These are phyloP conservation scores for Imbricaverruca yamaguchii DNA, from an alignment of 2,888 invertebrate genomes.

Conservation along the genomic window DNA sequence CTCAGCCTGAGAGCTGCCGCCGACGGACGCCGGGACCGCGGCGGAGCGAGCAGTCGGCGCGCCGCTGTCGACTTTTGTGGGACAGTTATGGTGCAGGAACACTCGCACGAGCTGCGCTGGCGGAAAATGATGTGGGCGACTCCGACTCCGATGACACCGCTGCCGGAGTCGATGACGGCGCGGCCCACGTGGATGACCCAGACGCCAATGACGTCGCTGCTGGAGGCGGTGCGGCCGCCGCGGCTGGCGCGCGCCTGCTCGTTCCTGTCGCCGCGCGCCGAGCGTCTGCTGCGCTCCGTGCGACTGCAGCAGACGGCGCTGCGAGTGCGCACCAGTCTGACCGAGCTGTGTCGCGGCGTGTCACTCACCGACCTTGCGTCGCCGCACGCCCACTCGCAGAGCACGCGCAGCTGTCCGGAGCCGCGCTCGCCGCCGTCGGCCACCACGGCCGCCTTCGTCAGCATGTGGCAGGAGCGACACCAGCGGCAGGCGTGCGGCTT, in stretches of 20 bases:
- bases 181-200: too few species aligned
- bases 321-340: conserved; percentile 15
- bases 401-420: conserved; percentile 9
- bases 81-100: too few species aligned
- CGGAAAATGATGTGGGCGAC: too few species aligned
- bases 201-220: background rate
- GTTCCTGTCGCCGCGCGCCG: conserved; percentile 19
- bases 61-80: too few species aligned
- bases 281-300: conserved; percentile 20
- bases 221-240: background rate
- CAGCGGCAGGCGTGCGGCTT: conserved; percentile 48
- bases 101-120: too few species aligned
- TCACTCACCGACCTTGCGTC: background rate
- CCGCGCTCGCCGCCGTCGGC: conserved; percentile 13
- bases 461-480: conserved; percentile 13
- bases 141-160: too few species aligned
- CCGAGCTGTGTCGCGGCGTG: background rate
- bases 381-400: background rate
- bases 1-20: too few species aligned
- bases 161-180: too few species aligned
- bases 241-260: conserved; percentile 18
- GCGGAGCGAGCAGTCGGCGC: too few species aligned
- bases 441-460: background rate
- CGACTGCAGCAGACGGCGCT: conserved; percentile 18
- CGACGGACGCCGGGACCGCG: too few species aligned